These are phyloP conservation scores for Stenopsyche tienmushanensis DNA, from an alignment of 1,140 invertebrate genomes.

Conservation along the genomic window DNA sequence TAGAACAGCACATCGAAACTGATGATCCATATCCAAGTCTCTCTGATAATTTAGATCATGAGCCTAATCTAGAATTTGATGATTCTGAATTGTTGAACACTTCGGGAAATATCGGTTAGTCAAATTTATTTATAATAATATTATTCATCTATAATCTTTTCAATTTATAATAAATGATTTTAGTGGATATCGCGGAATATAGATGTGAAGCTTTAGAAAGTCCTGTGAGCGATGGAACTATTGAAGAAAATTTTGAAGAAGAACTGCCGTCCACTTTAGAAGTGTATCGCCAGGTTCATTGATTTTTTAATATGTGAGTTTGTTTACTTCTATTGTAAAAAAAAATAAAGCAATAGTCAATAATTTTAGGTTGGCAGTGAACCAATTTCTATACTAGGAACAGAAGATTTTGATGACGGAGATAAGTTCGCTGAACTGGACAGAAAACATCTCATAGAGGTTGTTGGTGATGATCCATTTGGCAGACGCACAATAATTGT, in stretches of 20 bases:
- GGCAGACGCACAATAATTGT: constrained; percentile 94
- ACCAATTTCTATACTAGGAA: constrained; percentile 43
- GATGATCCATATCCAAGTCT: constrained; percentile 87
- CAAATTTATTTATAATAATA: background rate
- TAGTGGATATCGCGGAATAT: constrained; percentile 39
- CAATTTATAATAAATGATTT: no score
- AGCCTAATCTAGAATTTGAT: constrained; percentile 94
- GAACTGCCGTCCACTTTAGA: constrained; percentile 63
- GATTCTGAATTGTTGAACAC: constrained; percentile 82
- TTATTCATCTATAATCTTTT: background rate
- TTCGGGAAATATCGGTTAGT: constrained; percentile 42
- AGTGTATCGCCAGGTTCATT: constrained; percentile 49
- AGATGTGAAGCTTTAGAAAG: constrained; percentile 65
- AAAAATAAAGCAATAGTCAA: no score
- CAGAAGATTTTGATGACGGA: constrained; percentile 57
- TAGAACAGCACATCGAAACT: constrained; percentile 41
- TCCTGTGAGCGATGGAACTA: constrained; percentile 82
- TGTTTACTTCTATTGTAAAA: no score
- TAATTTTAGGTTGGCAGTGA: constrained; percentile 35
- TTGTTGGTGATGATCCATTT: constrained; percentile 85
- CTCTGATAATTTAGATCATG: constrained; percentile 90
- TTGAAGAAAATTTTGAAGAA: constrained; percentile 92
- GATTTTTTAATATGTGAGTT: no score
- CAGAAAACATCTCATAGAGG: constrained; percentile 82
- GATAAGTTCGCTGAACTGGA: constrained; percentile 77